phyloP scores from a whole-genome alignment of 2,113 vertebrate genomes.

The Thoracochromis brauschi region DNA sequence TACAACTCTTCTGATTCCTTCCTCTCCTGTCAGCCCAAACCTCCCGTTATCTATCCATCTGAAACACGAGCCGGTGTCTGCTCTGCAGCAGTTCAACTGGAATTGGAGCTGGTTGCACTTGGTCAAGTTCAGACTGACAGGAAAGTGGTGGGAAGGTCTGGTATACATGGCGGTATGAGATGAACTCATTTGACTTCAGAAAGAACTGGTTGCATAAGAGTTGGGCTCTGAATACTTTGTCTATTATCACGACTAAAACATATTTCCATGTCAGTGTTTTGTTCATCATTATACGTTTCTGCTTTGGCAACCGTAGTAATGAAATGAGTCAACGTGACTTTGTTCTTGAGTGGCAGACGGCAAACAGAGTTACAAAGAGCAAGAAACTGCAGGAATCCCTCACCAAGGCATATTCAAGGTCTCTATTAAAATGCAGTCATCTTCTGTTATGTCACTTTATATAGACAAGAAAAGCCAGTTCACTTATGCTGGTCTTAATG shows the following conservation, averaged over 20 bases:
- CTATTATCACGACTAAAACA: not conserved
- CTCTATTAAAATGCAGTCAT: not conserved
- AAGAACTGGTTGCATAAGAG: not conserved
- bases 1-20: constrained; percentile 17
- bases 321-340: not conserved
- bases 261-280: not conserved
- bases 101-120: not conserved
- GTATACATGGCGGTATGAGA: not conserved
- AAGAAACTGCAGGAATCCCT: not conserved
- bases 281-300: not conserved
- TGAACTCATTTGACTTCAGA: not conserved
- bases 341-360: not conserved
- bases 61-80: constrained; percentile 10
- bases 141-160: not conserved
- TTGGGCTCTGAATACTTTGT: not conserved
- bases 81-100: not conserved
- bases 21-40: constrained; percentile 16
- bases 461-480: not conserved
- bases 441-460: not conserved
- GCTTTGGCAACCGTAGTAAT: not conserved
- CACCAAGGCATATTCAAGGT: not conserved
- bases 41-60: constrained; percentile 18
- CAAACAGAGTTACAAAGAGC: not conserved
- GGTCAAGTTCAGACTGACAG: not conserved
- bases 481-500: not conserved